Base-by-base conservation (phyloP, 1,140 invertebrate species). In the Brachionus asplanchnoidis region DNA sequence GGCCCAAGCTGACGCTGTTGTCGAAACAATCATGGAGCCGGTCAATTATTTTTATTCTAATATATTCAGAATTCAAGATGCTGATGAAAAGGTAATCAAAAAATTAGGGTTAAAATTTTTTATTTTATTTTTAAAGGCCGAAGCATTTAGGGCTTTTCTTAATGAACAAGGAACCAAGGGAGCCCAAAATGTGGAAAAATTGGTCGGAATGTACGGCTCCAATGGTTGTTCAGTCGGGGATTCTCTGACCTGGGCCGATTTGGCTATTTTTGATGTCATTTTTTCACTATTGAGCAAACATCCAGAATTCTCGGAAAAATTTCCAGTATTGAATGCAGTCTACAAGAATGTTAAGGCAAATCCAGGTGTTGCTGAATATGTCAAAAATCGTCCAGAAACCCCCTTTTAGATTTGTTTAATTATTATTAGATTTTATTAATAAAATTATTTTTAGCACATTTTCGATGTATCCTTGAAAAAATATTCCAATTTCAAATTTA, bases 391-490 rank as follows among this genome's bases (percentile, higher is more conserved):
- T 17, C 60, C 65, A 46, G 17, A 70, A 68, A 84, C 82, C 36
- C 65, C 82, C 26, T 84, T 84, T 66, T 82, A 82, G 11, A 78
- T 42, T 0, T 32, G 3, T 12, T 26, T 40, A 42, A 56, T 50
- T 78, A 50, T 78, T 50, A 36, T 40, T 78, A 78, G 40, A 78
- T 44, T 78, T 7, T 40, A 56, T 78, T 56, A 78, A 56, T 50
- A 40, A 40, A 36, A 23, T 23, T 28, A 46, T 78, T 53, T 80
- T 65, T 80, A 56, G 56, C 17, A 17, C 36, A 56, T 20, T 80
- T 80, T 80, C 44, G 44, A 60, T 80, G 11, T 78, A 68, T 68
- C 66, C 66, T 68, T 68, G 66, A 68, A 68, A 68, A 68, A 68
- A 26, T 68, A 32, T 68, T 68, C n/a, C 12, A n/a, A n/a, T 68